phyloP scores from a whole-genome alignment of 2,888 invertebrate genomes.

The Patella ulyssiponensis region DNA sequence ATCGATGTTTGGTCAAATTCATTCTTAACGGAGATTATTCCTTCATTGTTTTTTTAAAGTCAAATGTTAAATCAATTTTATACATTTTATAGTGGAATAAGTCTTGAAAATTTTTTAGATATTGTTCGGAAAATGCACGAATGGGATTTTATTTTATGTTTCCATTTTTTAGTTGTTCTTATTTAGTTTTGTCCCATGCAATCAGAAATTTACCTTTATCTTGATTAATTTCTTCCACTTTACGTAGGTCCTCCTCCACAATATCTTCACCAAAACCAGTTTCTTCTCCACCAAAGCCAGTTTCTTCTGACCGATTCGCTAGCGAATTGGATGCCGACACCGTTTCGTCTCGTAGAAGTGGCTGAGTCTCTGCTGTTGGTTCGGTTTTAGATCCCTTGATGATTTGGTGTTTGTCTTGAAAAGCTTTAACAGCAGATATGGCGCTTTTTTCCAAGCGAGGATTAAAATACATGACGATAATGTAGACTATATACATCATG shows the following conservation, averaged over 20 bases:
- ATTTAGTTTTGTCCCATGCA: background rate
- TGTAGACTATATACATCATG: conserved; percentile 88
- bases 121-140: too few species aligned
- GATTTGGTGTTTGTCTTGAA: background rate
- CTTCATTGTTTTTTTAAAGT: too few species aligned
- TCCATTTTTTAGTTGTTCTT: too few species aligned
- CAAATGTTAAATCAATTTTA: too few species aligned
- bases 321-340: conserved; percentile 19
- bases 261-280: conserved; percentile 17
- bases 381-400: conserved; percentile 38
- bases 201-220: background rate
- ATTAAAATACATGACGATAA: conserved; percentile 87
- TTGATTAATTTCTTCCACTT: conserved; percentile 7
- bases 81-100: too few species aligned
- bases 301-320: conserved; percentile 12
- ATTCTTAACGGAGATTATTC: too few species aligned
- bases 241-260: background rate
- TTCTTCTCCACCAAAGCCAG: conserved; percentile 19
- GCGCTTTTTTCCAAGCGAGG: conserved; percentile 70
- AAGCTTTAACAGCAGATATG: conserved; percentile 12
- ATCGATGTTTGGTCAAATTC: too few species aligned
- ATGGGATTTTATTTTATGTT: too few species aligned
- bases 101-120: too few species aligned
- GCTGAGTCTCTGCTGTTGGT: conserved; percentile 16
- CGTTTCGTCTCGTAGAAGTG: background rate